Percentiles rank a stretch among this genome's conserved stretches.
Conservation (phyloP, 2,797 vertebrate genomes). For the Syndactyla subalaris region DNA sequence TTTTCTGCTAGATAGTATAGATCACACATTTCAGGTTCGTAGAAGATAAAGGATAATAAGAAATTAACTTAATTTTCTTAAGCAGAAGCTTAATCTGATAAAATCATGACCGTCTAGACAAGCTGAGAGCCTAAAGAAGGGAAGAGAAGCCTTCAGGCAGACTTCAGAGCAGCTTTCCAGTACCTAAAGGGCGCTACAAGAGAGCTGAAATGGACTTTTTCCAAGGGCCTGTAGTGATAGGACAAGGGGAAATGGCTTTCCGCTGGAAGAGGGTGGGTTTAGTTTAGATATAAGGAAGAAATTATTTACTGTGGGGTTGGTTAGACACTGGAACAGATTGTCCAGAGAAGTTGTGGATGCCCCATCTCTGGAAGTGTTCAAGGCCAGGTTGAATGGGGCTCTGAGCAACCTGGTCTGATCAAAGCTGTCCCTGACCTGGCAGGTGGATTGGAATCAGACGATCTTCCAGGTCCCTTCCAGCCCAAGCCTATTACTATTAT, state of each 20-base stretch:
- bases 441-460: neutral
- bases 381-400: neutral
- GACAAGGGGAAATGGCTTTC: neutral
- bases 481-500: neutral
- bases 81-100: neutral
- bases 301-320: neutral
- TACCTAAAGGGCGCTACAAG: neutral
- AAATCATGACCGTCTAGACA: neutral
- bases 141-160: neutral
- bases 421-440: neutral
- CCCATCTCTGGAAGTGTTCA: neutral
- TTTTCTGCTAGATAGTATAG: neutral
- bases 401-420: neutral
- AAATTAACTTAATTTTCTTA: neutral
- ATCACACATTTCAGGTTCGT: neutral
- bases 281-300: neutral
- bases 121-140: neutral
- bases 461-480: neutral
- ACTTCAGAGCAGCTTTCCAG: rapidly evolving
- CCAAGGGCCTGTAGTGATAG: neutral
- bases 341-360: neutral
- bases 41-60: neutral
- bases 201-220: neutral
- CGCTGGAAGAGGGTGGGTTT: neutral
- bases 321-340: neutral